phyloP scores from a whole-genome alignment of 1,140 invertebrate species.

The Drosophila kohkoa region DNA sequence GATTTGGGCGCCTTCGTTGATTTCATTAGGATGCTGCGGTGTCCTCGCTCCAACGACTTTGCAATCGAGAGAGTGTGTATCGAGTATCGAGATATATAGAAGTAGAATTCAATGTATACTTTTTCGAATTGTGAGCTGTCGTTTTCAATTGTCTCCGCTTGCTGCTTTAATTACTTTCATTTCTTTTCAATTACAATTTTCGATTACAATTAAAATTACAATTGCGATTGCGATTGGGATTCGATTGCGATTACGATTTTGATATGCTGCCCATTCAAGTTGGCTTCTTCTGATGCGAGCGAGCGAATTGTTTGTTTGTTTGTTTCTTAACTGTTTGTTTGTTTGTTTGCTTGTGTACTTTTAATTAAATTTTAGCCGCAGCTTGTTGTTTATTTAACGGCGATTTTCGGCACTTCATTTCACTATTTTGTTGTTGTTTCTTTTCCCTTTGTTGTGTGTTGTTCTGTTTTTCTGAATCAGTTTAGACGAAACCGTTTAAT shows the following conservation, averaged over 20 bases:
- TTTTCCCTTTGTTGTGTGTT: conserved; percentile 8
- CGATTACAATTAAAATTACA: conserved; percentile 35
- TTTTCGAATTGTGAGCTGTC: neutral
- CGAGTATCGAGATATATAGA: neutral
- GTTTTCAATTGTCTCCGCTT: conserved; percentile 15
- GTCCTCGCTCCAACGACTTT: conserved; percentile 8
- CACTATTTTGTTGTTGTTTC: conserved; percentile 19
- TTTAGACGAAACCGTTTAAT: conserved; percentile 51
- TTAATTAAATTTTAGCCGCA: conserved; percentile 56
- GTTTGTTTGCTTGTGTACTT: conserved; percentile 17
- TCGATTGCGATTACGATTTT: conserved; percentile 26
- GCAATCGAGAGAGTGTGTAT: conserved; percentile 1
- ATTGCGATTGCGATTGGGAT: conserved; percentile 30
- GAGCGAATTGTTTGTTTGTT: conserved; percentile 8
- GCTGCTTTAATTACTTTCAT: conserved; percentile 18
- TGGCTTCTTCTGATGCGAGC: conserved; percentile 1
- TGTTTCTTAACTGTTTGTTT: conserved; percentile 9
- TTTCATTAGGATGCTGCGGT: conserved; percentile 56
- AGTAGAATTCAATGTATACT: neutral
- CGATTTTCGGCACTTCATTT: conserved; percentile 55
- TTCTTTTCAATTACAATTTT: conserved; percentile 10
- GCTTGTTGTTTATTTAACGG: conserved; percentile 60
- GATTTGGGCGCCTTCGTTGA: conserved; percentile 68
- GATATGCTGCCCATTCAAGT: conserved; percentile 40
- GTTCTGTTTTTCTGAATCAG: conserved; percentile 20